Evolutionary conservation across 2,888 invertebrate species (phyloP), one percentile per base, ranked within the genome.

Genomic region (Nymphalis urticae): DNA sequence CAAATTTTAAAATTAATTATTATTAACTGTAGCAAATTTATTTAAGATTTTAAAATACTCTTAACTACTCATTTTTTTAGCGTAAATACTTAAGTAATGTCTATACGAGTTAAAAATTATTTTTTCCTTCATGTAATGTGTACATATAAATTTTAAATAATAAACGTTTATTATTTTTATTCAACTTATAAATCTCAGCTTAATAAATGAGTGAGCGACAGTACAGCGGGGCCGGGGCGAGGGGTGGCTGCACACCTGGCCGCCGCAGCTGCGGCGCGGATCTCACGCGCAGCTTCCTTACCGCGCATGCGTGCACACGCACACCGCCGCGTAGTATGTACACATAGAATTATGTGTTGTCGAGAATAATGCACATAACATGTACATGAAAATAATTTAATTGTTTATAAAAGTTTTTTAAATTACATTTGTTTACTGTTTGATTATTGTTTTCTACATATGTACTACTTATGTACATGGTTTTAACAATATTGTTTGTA

Each of bases 211-310:
- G 58, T 74, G 60, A 79, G 79, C 76, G 48, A 77, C 64, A 74
- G 85, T 89, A 89, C 87, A 71, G 66, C 77, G 80, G 79, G 53
- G 81, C 78, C 81, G 83, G 80, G 76, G 71, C 76, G 78, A 82
- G 80, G 84, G 84, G 82, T 85, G 83, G 81, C 80, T 86, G 90
- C 90, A 86, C 92, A 92, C 92, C 91, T 91, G 92, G 91, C 80
- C 85, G 84, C 81, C 90, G 91, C 92, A 90, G 91, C 91, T 90
- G 91, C 91, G 89, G 77, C 84, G 82, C 85, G 83, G 85, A 91
- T 92, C 92, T 92, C 92, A 90, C 90, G 91, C 90, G 90, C 92
- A 90, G 91, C 92, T 90, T 91, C 92, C 91, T 89, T 83, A 80
- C 82, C 80, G 85, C 88, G 88, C 87, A 87, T 86, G 88, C 88